Conservation (phyloP, 2,113 vertebrate genomes). For the Gambusia affinis region DNA sequence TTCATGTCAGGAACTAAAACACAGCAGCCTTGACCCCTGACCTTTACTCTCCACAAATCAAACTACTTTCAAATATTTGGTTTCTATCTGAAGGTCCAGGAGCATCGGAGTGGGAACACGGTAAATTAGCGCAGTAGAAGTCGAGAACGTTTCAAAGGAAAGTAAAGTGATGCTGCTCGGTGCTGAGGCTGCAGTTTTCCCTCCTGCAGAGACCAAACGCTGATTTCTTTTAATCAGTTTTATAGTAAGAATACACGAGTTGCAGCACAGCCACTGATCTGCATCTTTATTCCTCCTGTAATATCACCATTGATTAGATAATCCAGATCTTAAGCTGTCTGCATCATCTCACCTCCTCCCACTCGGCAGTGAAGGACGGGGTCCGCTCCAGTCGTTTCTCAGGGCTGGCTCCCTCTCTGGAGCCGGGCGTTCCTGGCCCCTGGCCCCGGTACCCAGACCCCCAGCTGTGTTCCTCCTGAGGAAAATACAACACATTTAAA, state of each 20-base stretch:
- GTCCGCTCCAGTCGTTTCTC: conserved; percentile 88
- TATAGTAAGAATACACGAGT: conserved; percentile 9
- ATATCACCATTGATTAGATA: conserved; percentile 5
- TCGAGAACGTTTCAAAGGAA: conserved; percentile 28
- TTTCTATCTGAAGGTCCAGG: conserved; percentile 23
- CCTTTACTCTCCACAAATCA: conserved; percentile 2
- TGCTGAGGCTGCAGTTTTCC: conserved; percentile 4
- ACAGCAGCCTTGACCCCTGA: neutral
- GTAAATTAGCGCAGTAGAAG: conserved; percentile 25
- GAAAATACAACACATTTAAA: neutral
- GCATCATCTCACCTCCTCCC: conserved; percentile 90
- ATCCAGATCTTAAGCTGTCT: neutral
- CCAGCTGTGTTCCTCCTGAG: conserved; percentile 85
- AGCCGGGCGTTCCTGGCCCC: conserved; percentile 64
- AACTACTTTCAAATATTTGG: conserved; percentile 14
- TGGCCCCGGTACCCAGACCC: conserved; percentile 83
- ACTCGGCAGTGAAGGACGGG: conserved; percentile 96
- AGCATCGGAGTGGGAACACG: conserved; percentile 43
- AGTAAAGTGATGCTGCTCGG: neutral
- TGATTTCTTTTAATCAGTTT: conserved; percentile 4
- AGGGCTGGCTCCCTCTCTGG: conserved; percentile 77
- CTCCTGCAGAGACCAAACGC: conserved; percentile 4
- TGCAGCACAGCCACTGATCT: neutral
- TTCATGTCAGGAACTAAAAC: conserved; percentile 24
- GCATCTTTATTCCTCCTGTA: neutral